Evolutionary conservation across 2,888 invertebrate species (phyloP), one percentile per base, ranked within the genome.

Genomic region (Coenonympha glycerion): DNA sequence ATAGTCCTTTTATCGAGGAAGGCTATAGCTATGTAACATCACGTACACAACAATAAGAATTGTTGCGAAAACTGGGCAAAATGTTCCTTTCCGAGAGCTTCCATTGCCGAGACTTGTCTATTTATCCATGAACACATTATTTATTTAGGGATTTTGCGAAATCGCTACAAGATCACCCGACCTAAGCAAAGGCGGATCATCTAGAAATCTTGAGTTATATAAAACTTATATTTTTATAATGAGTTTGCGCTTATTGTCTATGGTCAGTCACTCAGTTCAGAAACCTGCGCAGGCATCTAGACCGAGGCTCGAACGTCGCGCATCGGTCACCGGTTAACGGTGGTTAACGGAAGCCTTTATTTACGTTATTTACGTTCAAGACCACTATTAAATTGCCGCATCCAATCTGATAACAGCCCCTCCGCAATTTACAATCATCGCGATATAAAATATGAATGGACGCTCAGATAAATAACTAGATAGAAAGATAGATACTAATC

Each of bases 311-410:
- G 34, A 21, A 3, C 28, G 4, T 28, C 30, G 11, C 41, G 15
- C 34, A 34, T 45, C 41, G 51, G 48, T 46, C 49, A 50, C 45
- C 39, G 21, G n/a, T n/a, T 56, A 53, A 50, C 53, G 52, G 50
- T 30, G n/a, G 34, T 34, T 53, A 50, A 53, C 49, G 50, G 44
- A 13, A 44, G 26, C 31, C 13, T 31, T 47, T 49, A 45, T 45
- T 34, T 45, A 45, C 26, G 39, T 47, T 49, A 45, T 45, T 34
- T 45, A 45, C 26, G 39, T 44, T 49, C 48, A 40, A 44, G 34
- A 40, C n/a, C 22, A 36, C 28, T 31, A 30, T 37, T 33, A 52
- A 52, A 49, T 55, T 42, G 33, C 44, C 54, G 45, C 40, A 45
- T 45, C 42, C 19, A 52, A 55, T 55, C 41, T 49, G 42, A 55